Evolutionary conservation across 2,797 vertebrate species (phyloP).

Genomic region (Epinephelus awoara): DNA sequence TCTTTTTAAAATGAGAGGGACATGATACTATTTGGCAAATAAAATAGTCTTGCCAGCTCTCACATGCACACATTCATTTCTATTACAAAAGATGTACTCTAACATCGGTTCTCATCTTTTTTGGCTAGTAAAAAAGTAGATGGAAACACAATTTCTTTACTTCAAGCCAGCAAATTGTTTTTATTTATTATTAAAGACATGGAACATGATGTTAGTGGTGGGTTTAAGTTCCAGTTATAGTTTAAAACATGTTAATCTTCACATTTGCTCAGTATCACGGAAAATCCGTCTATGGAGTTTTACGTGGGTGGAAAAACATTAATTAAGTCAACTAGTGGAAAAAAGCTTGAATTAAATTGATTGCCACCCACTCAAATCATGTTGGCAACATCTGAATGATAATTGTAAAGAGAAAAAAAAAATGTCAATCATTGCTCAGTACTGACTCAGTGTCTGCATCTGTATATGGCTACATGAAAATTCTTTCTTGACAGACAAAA

Average conservation of each 20-base stretch:
- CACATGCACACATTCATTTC: slow-evolving; percentile 13
- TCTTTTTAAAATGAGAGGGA: slow-evolving; percentile 19
- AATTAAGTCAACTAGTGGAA: slow-evolving; percentile 28
- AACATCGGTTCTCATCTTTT: slow-evolving; percentile 21
- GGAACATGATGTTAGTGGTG: not conserved
- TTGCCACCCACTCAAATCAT: slow-evolving; percentile 46
- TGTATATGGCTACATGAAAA: slow-evolving; percentile 5
- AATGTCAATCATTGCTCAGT: slow-evolving; percentile 32
- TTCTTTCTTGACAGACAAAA: not conserved
- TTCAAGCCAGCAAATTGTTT: slow-evolving; percentile 3
- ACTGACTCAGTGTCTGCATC: slow-evolving; percentile 5
- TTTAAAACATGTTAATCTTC: slow-evolving; percentile 22
- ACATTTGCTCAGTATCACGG: slow-evolving; percentile 21
- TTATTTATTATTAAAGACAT: slow-evolving; percentile 10
- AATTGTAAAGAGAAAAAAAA: slow-evolving; percentile 3
- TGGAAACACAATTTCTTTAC: not conserved
- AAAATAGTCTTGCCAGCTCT: slow-evolving; percentile 30
- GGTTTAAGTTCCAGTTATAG: not conserved
- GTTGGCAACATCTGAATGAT: slow-evolving; percentile 34
- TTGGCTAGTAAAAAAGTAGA: not conserved
- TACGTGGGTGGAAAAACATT: slow-evolving; percentile 30
- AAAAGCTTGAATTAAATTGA: slow-evolving; percentile 36
- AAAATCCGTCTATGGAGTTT: slow-evolving; percentile 13
- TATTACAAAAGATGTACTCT: slow-evolving; percentile 3
- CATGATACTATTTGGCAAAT: slow-evolving; percentile 39